Evolutionary conservation across 2,797 vertebrate genomes (phyloP).

Genomic region (Champsocephalus esox): DNA sequence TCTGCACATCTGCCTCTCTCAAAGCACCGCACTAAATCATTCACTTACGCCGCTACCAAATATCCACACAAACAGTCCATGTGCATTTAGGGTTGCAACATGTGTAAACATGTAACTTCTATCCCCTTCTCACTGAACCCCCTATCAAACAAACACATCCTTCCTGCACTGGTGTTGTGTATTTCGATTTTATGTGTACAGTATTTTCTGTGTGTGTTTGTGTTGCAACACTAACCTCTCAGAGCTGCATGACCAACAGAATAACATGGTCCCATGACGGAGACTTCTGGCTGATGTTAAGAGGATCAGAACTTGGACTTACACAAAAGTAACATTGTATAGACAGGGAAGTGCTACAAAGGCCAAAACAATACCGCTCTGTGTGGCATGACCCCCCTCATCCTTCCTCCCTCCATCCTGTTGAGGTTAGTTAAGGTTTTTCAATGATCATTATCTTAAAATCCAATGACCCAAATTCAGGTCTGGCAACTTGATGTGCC

Average conservation of each 20-base stretch:
- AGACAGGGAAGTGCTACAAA: constrained; percentile 60
- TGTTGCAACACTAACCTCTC: constrained; percentile 13
- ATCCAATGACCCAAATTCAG: constrained; percentile 44
- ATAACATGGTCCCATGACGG: constrained; percentile 61
- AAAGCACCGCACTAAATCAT: background rate
- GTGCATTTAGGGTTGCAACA: constrained; percentile 23
- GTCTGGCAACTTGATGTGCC: background rate
- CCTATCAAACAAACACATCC: constrained; percentile 60
- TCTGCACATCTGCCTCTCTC: background rate
- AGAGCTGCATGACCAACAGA: constrained; percentile 34
- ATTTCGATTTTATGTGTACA: constrained; percentile 32
- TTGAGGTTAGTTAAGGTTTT: constrained; percentile 34
- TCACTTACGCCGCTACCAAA: background rate
- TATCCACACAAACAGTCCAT: background rate
- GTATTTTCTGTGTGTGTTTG: background rate
- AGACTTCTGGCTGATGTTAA: constrained; percentile 62
- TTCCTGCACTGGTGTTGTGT: constrained; percentile 54
- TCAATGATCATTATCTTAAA: constrained; percentile 36
- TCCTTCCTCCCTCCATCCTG: constrained; percentile 21
- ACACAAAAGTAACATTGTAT: constrained; percentile 68
- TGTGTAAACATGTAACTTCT: constrained; percentile 42
- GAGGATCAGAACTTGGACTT: constrained; percentile 77
- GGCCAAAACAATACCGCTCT: constrained; percentile 66
- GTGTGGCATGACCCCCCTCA: constrained; percentile 45
- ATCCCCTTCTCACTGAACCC: constrained; percentile 31